Conservation (phyloP, 2,888 invertebrate genomes). For the Elmis aenea region DNA sequence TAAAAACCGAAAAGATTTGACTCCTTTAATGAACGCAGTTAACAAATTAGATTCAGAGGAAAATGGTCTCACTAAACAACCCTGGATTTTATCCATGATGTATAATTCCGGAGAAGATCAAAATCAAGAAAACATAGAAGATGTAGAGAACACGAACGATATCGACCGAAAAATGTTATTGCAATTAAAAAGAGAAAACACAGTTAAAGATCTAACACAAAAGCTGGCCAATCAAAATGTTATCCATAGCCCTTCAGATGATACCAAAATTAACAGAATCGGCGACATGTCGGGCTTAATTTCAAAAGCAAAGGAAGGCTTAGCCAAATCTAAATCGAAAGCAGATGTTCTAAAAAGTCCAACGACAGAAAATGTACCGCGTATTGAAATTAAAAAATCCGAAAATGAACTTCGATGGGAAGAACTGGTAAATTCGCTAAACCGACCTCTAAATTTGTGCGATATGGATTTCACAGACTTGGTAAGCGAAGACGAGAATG, state of each 20-base stretch:
- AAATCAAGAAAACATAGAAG: constrained; percentile 52
- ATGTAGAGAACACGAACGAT: constrained; percentile 48
- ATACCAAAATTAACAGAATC: constrained; percentile 58
- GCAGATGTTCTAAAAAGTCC: constrained; percentile 70
- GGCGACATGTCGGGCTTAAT: constrained; percentile 87
- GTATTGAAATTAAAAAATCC: constrained; percentile 71
- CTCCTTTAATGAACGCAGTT: constrained; percentile 52
- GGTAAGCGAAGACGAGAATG: constrained; percentile 80
- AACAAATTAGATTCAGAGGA: constrained; percentile 54
- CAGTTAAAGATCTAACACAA: constrained; percentile 84
- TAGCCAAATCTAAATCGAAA: constrained; percentile 82
- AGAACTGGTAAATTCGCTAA: constrained; percentile 58
- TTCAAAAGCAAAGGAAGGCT: constrained; percentile 87
- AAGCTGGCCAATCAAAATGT: constrained; percentile 70
- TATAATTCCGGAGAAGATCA: constrained; percentile 49
- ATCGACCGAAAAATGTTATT: constrained; percentile 55
- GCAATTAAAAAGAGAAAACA: constrained; percentile 74
- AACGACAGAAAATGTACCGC: constrained; percentile 59
- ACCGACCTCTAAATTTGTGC: constrained; percentile 75
- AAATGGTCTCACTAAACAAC: constrained; percentile 39
- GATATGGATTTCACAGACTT: constrained; percentile 97
- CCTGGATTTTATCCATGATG: constrained; percentile 41
- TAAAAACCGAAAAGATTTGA: constrained; percentile 49
- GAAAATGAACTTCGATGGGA: constrained; percentile 97
- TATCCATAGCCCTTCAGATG: constrained; percentile 53